A percentile compares a stretch with the other conserved stretches of the same genome.
phyloP scores from a whole-genome alignment of 2,113 vertebrate species.

The Antigone vipio region DNA sequence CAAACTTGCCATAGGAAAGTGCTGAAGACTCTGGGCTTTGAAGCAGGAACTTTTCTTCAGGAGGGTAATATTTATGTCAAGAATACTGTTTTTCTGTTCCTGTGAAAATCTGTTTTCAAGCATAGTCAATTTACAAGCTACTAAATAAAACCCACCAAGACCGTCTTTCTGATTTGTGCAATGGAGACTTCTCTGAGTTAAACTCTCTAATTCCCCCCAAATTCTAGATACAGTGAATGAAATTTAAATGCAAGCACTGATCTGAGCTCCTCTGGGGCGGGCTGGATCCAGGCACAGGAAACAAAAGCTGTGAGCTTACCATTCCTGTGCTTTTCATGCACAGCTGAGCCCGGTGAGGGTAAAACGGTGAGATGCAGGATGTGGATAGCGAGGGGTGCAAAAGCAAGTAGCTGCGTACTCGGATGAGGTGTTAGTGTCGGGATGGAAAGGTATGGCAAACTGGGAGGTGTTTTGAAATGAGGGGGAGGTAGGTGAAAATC shows the following conservation, averaged over 20 bases:
- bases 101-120: background rate
- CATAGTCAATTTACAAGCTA: background rate
- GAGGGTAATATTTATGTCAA: background rate
- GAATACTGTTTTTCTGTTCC: background rate
- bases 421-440: background rate
- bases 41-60: background rate
- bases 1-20: background rate
- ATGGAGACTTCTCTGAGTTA: background rate
- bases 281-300: background rate
- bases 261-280: background rate
- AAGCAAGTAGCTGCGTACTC: background rate
- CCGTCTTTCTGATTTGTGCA: background rate
- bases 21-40: background rate
- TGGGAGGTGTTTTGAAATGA: background rate
- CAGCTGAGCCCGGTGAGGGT: background rate
- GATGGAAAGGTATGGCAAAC: background rate
- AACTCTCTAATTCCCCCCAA: background rate
- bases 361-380: background rate
- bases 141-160: background rate
- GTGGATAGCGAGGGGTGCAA: background rate
- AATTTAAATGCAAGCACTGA: background rate
- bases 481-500: background rate
- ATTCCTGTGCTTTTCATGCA: background rate
- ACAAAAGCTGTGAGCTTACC: background rate
- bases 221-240: rapidly evolving